Evolutionary conservation across 2,888 invertebrate species (phyloP).

Genomic region (Ophion ellenae): DNA sequence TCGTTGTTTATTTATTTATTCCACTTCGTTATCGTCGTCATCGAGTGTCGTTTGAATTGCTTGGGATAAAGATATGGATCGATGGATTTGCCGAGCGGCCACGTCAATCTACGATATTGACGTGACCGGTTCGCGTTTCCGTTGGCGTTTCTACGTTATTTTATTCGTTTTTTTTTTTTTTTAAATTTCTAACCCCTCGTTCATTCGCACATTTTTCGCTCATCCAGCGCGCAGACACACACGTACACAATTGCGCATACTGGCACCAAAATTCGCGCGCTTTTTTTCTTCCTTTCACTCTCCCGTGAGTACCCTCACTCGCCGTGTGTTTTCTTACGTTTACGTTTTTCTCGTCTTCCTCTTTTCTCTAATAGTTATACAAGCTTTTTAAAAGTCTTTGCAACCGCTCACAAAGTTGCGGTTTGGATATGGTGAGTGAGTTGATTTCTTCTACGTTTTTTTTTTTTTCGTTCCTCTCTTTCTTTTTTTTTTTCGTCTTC

Average conservation of each 20-base stretch:
- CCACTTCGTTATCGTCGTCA: conserved; percentile 11
- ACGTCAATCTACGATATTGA: conserved; percentile 57
- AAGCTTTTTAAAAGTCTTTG: conserved; percentile 64
- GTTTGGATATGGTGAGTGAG: conserved; percentile 72
- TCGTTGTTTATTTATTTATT: conserved; percentile 79
- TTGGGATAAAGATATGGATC: conserved; percentile 83
- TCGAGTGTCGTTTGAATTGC: conserved; percentile 73
- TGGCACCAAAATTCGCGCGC: conserved; percentile 47
- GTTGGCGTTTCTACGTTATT: conserved; percentile 58
- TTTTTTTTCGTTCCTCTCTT: conserved; percentile 17
- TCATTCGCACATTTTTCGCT: conserved; percentile 29
- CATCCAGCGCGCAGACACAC: conserved; percentile 19
- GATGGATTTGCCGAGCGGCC: conserved; percentile 69
- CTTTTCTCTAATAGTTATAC: conserved; percentile 54
- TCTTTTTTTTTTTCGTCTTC: conserved; percentile 24
- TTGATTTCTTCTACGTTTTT: conserved; percentile 59
- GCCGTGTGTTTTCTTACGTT: conserved; percentile 7
- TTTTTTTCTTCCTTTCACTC: conserved; percentile 44
- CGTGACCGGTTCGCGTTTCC: conserved; percentile 44
- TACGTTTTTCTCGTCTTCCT: conserved; percentile 16
- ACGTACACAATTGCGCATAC: conserved; percentile 49
- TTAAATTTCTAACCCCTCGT: conserved; percentile 25
- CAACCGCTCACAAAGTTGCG: conserved; percentile 66
- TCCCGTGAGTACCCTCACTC: conserved; percentile 35
- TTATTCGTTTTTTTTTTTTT: not conserved